Base-by-base conservation (phyloP, 2,888 invertebrate species). In the Torymus texanus region DNA sequence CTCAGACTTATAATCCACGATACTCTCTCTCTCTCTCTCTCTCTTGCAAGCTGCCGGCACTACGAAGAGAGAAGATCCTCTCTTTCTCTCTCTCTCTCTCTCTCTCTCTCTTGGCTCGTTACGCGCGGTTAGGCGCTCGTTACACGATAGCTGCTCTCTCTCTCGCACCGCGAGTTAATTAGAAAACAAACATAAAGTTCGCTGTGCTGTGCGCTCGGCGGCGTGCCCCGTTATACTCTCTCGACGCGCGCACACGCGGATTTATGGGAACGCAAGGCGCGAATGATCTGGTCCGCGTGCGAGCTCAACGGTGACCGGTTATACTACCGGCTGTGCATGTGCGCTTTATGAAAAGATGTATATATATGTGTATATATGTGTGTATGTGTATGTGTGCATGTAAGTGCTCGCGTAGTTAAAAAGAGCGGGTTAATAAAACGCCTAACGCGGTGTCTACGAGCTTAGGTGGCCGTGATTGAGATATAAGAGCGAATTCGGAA, bases 101-200 rank as follows among this genome's bases (percentile, higher is more conserved):
- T 53, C 62, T 61, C 71, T 61, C 61, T 56, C 72, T 51, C 72
- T 71, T 24, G 41, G 50, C 58, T 74, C 73, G 73, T 74, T 74
- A 74, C 73, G 56, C 63, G 41, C 73, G 73, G 70, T 55, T 24
- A 21, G 12, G 78, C 68, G n/a, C 41, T 41, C 71, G 77, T 58
- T 70, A 74, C 56, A 56, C 53, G 24, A 10, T 16, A 61, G 51
- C 24, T 29, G 62, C 53, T 65, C 56, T 12, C 56, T 24, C 3
- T 3, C 21, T 21, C 21, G 21, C 21, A 21, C 21, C 50, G 67
- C 82, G 84, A 85, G 86, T 88, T 87, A 88, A 88, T 88, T 88
- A 87, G 85, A 88, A 88, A 88, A 88, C 88, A 88, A 88, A 88
- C 85, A 88, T 87, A 88, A 87, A 88, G 87, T 87, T 85, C 85